phyloP scores from a whole-genome alignment of 2,888 invertebrate genomes.

The Acleris cristana region DNA sequence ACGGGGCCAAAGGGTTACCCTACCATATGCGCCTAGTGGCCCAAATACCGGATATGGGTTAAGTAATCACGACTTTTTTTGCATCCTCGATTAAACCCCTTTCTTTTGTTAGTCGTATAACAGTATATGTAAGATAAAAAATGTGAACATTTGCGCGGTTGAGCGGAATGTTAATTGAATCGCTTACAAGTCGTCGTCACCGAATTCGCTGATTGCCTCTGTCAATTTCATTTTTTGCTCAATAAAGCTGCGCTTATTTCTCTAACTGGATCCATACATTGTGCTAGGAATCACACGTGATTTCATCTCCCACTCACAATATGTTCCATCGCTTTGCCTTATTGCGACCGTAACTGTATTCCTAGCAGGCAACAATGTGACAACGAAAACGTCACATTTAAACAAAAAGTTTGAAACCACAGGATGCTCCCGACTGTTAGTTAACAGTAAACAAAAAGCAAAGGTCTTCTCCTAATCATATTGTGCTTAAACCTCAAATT shows the following conservation, averaged over 20 bases:
- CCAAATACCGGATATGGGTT: constrained; percentile 79
- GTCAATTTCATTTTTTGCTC: constrained; percentile 53
- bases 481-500: constrained; percentile 77
- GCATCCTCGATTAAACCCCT: constrained; percentile 71
- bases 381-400: constrained; percentile 19
- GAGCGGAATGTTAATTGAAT: constrained; percentile 71
- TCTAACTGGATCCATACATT: constrained; percentile 42
- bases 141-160: constrained; percentile 67
- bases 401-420: constrained; percentile 51
- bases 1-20: constrained; percentile 82
- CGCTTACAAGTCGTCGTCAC: constrained; percentile 57
- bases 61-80: constrained; percentile 78
- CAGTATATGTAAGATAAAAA: constrained; percentile 64
- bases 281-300: constrained; percentile 27
- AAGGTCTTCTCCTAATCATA: constrained; percentile 56
- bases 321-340: constrained; percentile 11
- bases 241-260: constrained; percentile 48
- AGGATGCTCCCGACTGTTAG: constrained; percentile 56
- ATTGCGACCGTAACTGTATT: constrained; percentile 28
- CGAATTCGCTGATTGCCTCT: constrained; percentile 49
- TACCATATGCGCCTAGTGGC: constrained; percentile 68
- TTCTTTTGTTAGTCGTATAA: constrained; percentile 69
- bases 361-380: constrained; percentile 9
- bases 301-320: constrained; percentile 19
- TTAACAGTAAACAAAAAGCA: constrained; percentile 52